Evolutionary conservation across 2,888 invertebrate species (phyloP).

Genomic region (Ormyrus nitidulus): DNA sequence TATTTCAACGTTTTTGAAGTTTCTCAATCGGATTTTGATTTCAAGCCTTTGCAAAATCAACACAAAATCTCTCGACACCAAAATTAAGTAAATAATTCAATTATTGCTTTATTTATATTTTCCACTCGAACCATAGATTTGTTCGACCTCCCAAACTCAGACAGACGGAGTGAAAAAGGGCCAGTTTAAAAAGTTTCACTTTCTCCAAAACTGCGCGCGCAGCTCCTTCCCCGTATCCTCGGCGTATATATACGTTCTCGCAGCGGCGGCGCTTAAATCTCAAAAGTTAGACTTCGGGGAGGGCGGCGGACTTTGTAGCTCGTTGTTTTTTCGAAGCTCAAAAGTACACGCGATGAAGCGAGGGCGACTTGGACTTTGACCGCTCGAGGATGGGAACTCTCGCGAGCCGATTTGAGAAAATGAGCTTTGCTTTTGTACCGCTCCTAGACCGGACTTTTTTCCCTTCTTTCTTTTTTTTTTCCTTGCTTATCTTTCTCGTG

Average conservation of each 20-base stretch:
- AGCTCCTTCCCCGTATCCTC: neutral
- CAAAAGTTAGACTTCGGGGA: slow-evolving; percentile 32
- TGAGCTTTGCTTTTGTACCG: slow-evolving; percentile 43
- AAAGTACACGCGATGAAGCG: slow-evolving; percentile 31
- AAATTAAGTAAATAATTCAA: too few relatives aligned
- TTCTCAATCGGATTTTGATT: too few relatives aligned
- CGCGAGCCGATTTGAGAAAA: slow-evolving; percentile 48
- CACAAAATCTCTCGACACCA: too few relatives aligned
- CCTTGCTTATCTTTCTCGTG: slow-evolving; percentile 36
- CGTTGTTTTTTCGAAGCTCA: slow-evolving; percentile 36
- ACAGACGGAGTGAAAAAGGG: too few relatives aligned
- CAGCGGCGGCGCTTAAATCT: slow-evolving; percentile 11
- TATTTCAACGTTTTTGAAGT: too few relatives aligned
- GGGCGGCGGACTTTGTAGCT: slow-evolving; percentile 14
- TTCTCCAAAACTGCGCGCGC: too few relatives aligned
- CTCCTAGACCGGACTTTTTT: slow-evolving; percentile 23
- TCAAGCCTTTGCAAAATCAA: too few relatives aligned
- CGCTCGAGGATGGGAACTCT: slow-evolving; percentile 32
- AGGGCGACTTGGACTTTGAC: slow-evolving; percentile 44
- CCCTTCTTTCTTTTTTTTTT: slow-evolving; percentile 5
- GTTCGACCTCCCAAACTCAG: too few relatives aligned
- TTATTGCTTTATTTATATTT: too few relatives aligned
- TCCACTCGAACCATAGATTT: too few relatives aligned
- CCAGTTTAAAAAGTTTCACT: too few relatives aligned
- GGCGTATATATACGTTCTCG: neutral